phyloP scores from a whole-genome alignment of 2,888 invertebrate genomes.

The Drosophila prostipennis region DNA sequence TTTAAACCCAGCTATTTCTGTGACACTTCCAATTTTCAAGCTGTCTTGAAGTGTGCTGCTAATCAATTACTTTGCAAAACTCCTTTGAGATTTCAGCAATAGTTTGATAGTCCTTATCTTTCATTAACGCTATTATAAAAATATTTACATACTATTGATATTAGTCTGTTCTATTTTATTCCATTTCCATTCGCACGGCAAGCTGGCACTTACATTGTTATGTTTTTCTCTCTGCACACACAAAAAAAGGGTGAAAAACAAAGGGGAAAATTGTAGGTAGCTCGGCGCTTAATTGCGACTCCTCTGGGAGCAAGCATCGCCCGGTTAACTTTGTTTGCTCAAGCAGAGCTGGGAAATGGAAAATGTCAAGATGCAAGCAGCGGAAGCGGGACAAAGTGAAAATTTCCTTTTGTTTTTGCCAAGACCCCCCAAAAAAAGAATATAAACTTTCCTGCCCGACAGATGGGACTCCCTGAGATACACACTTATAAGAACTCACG shows the following conservation, averaged over 20 bases:
- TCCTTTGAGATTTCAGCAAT: background rate
- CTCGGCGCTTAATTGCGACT: constrained; percentile 39
- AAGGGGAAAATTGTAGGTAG: constrained; percentile 12
- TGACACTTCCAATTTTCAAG: too few species aligned
- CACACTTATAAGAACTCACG: constrained; percentile 5
- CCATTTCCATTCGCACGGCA: background rate
- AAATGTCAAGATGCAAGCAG: constrained; percentile 45
- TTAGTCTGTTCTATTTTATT: too few species aligned
- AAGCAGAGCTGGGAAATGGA: constrained; percentile 32
- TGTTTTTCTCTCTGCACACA: background rate
- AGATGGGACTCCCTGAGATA: constrained; percentile 8
- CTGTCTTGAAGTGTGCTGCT: too few species aligned
- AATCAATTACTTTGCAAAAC: background rate
- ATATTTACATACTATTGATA: background rate
- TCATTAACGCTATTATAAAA: background rate
- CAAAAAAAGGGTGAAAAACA: constrained; percentile 4
- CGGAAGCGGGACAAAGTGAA: constrained; percentile 73
- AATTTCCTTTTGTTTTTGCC: constrained; percentile 61
- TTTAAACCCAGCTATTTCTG: too few species aligned
- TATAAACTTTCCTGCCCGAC: constrained; percentile 8
- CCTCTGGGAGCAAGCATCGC: constrained; percentile 22
- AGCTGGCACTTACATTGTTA: background rate
- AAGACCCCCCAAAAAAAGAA: background rate
- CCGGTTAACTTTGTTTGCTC: constrained; percentile 49
- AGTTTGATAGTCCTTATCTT: background rate